Evolutionary conservation across 2,113 vertebrate species (phyloP).

Genomic region (Gopherus flavomarginatus): DNA sequence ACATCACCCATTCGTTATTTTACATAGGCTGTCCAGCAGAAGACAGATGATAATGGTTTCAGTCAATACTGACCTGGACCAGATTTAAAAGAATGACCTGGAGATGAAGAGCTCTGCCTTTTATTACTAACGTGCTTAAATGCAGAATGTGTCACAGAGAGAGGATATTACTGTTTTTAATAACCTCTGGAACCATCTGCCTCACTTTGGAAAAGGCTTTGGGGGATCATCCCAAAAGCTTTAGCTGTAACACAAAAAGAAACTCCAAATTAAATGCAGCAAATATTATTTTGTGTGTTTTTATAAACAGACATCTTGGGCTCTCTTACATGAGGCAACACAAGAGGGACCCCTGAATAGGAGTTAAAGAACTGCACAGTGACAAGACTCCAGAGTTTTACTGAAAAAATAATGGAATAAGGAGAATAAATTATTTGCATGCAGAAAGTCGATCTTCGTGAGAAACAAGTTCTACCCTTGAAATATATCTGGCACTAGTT

Average conservation of each 20-base stretch:
- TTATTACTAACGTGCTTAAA: accelerated
- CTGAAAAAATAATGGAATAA: background rate
- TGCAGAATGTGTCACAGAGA: background rate
- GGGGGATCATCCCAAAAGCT: accelerated
- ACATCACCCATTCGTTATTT: accelerated
- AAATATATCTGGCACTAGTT: constrained; percentile 12
- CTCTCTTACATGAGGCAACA: background rate
- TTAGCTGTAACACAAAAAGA: background rate
- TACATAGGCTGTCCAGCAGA: background rate
- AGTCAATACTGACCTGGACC: accelerated
- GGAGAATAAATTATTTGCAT: background rate
- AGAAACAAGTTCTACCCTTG: background rate
- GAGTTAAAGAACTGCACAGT: background rate
- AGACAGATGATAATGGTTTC: background rate
- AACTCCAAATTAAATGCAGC: background rate
- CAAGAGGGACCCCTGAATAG: accelerated
- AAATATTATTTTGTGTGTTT: background rate
- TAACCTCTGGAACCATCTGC: accelerated
- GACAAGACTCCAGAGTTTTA: background rate
- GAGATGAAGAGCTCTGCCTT: accelerated
- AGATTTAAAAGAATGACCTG: background rate
- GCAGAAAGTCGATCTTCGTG: background rate
- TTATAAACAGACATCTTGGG: background rate
- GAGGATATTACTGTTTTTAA: background rate
- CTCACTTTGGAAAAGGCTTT: background rate